Conservation (phyloP, 2,113 vertebrate species). For the Shinisaurus crocodilurus region DNA sequence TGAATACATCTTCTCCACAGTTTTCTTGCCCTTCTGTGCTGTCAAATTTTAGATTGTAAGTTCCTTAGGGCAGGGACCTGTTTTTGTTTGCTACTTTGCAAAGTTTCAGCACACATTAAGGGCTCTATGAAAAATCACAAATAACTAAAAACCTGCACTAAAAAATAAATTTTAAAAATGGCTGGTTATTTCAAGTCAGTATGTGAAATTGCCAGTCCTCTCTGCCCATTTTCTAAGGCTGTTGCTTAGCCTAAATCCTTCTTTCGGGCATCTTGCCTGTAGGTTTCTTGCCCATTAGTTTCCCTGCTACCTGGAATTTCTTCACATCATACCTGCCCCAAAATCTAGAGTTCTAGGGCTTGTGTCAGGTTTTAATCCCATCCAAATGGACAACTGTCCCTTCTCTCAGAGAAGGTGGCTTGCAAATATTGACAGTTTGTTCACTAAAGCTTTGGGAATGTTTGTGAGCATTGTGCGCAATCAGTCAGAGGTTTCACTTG, state of each 20-base stretch:
- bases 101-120: too few relatives aligned
- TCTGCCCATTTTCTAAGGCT: too few relatives aligned
- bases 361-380: neutral
- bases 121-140: too few relatives aligned
- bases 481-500: neutral
- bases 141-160: too few relatives aligned
- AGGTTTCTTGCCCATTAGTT: neutral
- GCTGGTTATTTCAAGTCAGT: too few relatives aligned
- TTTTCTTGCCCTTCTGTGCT: neutral
- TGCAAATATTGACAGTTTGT: neutral
- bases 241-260: too few relatives aligned
- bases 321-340: neutral
- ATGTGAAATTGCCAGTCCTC: too few relatives aligned
- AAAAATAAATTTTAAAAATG: too few relatives aligned
- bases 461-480: neutral
- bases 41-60: too few relatives aligned
- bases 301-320: neutral
- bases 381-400: neutral
- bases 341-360: neutral
- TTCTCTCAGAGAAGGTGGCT: neutral
- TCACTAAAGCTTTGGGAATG: neutral
- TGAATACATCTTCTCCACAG: neutral
- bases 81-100: too few relatives aligned
- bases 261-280: too few relatives aligned
- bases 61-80: too few relatives aligned